These are phyloP conservation scores for Odontocolon sp. DNA, from an alignment of 2,888 invertebrate species.

Conservation along the genomic window DNA sequence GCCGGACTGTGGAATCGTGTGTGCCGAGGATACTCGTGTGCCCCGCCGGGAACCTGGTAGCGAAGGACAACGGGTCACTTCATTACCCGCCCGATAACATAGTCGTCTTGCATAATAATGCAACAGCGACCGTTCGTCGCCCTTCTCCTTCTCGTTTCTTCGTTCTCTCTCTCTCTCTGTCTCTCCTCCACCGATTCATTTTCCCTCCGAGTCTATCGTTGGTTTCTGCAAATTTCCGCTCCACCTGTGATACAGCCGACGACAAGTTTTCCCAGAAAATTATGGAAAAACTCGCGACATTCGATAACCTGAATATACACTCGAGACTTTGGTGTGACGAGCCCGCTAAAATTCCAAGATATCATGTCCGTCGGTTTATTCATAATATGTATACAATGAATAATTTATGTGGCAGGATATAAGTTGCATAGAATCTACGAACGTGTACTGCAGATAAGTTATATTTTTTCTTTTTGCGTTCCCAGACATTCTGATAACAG, in stretches of 20 bases:
- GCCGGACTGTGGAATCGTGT: slow-evolving; percentile 45
- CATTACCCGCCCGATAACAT: slow-evolving; percentile 75
- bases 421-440: slow-evolving; percentile 44
- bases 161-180: slow-evolving; percentile 31
- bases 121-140: slow-evolving; percentile 32
- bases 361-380: slow-evolving; percentile 45
- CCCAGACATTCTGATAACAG: not conserved
- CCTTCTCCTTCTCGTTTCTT: not conserved
- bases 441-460: slow-evolving; percentile 20
- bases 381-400: slow-evolving; percentile 48
- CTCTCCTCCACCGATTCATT: slow-evolving; percentile 37
- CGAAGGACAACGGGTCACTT: slow-evolving; percentile 75
- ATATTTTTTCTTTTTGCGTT: not conserved
- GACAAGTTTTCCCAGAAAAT: slow-evolving; percentile 37
- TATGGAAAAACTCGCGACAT: slow-evolving; percentile 4
- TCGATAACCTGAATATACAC: slow-evolving; percentile 27
- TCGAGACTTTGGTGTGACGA: not conserved
- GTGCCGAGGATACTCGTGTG: slow-evolving; percentile 57
- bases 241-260: not conserved
- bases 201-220: not conserved
- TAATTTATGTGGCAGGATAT: slow-evolving; percentile 49
- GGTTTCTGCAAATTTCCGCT: slow-evolving; percentile 7
- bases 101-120: slow-evolving; percentile 74
- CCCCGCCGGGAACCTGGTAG: slow-evolving; percentile 70
- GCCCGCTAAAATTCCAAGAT: slow-evolving; percentile 31